phyloP scores from a whole-genome alignment of 1,140 invertebrate genomes.

The Ganaspis sp. region DNA sequence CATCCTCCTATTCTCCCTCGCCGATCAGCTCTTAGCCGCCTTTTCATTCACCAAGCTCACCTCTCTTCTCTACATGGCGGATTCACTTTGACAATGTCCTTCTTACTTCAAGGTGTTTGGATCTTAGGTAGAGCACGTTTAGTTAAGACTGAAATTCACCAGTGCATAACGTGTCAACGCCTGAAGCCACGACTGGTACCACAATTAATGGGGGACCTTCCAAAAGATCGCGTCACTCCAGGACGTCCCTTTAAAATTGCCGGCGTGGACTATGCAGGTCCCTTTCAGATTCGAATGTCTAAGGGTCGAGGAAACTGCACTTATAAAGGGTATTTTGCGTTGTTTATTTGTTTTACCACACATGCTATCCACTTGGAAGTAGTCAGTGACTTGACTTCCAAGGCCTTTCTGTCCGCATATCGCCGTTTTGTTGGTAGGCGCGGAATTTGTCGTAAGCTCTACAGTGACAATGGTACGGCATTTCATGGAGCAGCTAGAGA shows the following conservation, averaged over 20 bases:
- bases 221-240: neutral
- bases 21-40: neutral
- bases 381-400: conserved; percentile 33
- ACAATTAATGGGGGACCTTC: conserved; percentile 12
- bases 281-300: neutral
- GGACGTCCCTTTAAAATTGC: neutral
- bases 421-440: conserved; percentile 27
- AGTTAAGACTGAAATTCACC: conserved; percentile 47
- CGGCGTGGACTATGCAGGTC: conserved; percentile 34
- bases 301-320: conserved; percentile 32
- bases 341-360: conserved; percentile 33
- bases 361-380: conserved; percentile 31
- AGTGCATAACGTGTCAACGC: conserved; percentile 14
- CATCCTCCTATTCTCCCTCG: conserved; percentile 30
- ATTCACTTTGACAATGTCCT: conserved; percentile 43
- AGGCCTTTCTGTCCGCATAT: conserved; percentile 34
- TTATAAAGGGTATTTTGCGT: conserved; percentile 32
- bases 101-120: conserved; percentile 55
- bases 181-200: neutral
- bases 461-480: conserved; percentile 39
- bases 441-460: neutral
- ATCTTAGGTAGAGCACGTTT: conserved; percentile 43
- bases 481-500: conserved; percentile 39
- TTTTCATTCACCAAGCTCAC: conserved; percentile 56
- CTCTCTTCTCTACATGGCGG: conserved; percentile 52